Evolutionary conservation across 2,888 invertebrate species (phyloP), one percentile per base, ranked within the genome.

Genomic region (Drosophila differens): DNA sequence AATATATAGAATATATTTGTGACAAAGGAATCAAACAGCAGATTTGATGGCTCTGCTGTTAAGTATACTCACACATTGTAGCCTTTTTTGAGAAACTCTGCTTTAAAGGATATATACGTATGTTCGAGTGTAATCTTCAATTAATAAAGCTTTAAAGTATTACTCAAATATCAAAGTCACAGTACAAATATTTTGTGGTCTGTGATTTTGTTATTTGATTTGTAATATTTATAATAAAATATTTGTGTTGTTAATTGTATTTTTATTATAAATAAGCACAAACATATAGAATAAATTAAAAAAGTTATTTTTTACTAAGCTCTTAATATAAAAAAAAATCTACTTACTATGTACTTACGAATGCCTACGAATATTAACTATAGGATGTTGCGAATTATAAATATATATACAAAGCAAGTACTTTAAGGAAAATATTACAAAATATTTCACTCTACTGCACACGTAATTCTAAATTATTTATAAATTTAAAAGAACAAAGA

Each of bases 101-200:
- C 32, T 49, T 60, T n/a, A 44, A n/a, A 25, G 9, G 22, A 61
- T 30, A 2, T 35, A n/a, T 9, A 12, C 4, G 19, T 4, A 33
- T 35, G 4, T 60, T 12, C 7, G 12, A 39, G n/a, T 10, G 10
- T 25, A 25, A 1, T 51, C 14, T 32, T 14, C 22, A 52, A 30
- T 47, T 44, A 62, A 32, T 32, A 44, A 41, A 37, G 6, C 53
- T 57, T 66, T 44, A 37, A 64, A 67, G 74, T 84, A 91, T 90
- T 84, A 78, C 70, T 74, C 79, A 88, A 85, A 72, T 69, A 71
- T 70, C 80, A 79, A 80, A 75, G 78, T 83, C 86, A 73, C 81
- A 80, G 79, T 77, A 44, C 82, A 78, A 80, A 82, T 78, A 82
- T 77, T 82, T 81, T 91, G 90, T 86, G 90, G 91, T 90, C 85